Base-by-base conservation (phyloP, 2,113 vertebrate genomes). In the Paramisgurnus dabryanus region DNA sequence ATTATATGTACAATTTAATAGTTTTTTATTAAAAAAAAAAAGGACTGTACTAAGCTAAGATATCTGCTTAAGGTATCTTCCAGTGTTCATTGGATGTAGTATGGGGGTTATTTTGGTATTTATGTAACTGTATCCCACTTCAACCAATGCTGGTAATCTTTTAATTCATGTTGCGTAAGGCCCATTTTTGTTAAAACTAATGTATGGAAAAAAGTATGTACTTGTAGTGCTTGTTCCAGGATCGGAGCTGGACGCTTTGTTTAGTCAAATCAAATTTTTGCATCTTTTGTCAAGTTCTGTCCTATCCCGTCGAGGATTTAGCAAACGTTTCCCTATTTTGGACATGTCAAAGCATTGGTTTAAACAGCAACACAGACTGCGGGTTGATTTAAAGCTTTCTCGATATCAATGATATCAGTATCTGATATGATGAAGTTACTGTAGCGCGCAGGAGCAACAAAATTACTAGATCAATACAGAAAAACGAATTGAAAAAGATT, bases 231-330 rank as follows among this genome's bases (percentile, higher is more conserved):
- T 74, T 39, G 12, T 61, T 71, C 22, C 65, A 18, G 49, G 6
- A n/a, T 71, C 11, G 45, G 15, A 49, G 60, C 41, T 8, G 22
- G 68, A 11, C 57, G 66, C 74, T 85, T 81, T 80, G 76, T 76
- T 79, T 77, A 84, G 85, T 84, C 82, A 82, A 87, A 85, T 76
- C 67, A 55, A 77, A 84, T 80, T 84, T 83, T 86, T 79, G 76
- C 78, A 84, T 83, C 53, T 8, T 27, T 66, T 11, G 67, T 63
- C 67, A 81, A 72, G 60, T 63, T 50, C 41, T 39, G 49, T 73
- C 39, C 47, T 6, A 50, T 66, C 7, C 9, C 2, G 47, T 13
- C 41, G 4, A n/a, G 12, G 63, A 58, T 27, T 76, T 63, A 45
- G 8, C 27, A 40, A 61, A 34, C 43, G 27, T 4, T 81, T 22